Conservation (phyloP, 2,113 vertebrate genomes). For the Centrocercus urophasianus region DNA sequence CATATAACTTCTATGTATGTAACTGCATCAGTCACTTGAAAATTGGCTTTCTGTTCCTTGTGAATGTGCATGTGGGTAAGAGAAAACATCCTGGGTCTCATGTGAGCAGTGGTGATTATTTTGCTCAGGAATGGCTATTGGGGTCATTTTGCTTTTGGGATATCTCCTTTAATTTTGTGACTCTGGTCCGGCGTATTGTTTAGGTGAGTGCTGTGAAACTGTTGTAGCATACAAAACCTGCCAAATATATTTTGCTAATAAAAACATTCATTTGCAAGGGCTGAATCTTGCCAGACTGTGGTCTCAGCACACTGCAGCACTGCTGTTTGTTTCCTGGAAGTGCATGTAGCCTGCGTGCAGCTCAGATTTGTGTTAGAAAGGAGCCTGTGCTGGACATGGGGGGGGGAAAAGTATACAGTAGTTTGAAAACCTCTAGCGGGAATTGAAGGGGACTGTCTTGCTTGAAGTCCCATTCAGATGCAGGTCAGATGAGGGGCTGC, state of each 20-base stretch:
- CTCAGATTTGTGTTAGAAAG: constrained; percentile 25
- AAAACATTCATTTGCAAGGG: constrained; percentile 4
- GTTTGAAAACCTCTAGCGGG: neutral
- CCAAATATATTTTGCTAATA: neutral
- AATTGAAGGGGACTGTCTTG: neutral
- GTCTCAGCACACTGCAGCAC: constrained; percentile 5
- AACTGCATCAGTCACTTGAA: neutral
- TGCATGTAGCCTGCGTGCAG: neutral
- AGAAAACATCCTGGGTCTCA: neutral
- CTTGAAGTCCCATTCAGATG: constrained; percentile 7
- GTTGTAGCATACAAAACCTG: neutral
- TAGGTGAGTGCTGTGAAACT: neutral
- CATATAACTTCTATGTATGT: neutral
- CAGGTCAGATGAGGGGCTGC: constrained; percentile 19
- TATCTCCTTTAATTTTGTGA: neutral
- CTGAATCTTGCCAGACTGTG: neutral
- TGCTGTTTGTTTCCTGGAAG: neutral
- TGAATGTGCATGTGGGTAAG: neutral
- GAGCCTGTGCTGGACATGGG: neutral
- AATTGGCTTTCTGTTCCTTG: neutral
- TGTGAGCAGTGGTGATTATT: neutral
- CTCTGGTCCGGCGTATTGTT: neutral
- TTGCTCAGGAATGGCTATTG: neutral
- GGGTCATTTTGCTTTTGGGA: neutral
- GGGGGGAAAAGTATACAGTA: neutral